phyloP scores from a whole-genome alignment of 2,113 vertebrate genomes.

The Heterocephalus glaber region DNA sequence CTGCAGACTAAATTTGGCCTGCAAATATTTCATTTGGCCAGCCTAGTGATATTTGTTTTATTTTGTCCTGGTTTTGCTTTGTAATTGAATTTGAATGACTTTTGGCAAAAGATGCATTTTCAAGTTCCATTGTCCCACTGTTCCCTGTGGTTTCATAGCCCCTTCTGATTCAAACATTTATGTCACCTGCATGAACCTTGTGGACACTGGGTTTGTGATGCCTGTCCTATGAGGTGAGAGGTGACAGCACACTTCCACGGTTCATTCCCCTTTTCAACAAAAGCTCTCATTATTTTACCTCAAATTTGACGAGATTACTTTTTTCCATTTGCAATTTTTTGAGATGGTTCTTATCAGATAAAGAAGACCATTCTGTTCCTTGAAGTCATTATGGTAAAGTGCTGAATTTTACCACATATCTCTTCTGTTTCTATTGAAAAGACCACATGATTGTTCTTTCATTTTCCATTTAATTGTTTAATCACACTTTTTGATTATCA shows the following conservation, averaged over 20 bases:
- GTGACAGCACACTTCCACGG: background rate
- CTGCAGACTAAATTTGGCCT: slow-evolving; percentile 52
- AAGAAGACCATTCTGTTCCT: background rate
- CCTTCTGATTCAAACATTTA: background rate
- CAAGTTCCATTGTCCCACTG: background rate
- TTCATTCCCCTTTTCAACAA: background rate
- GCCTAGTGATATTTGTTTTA: slow-evolving; percentile 55
- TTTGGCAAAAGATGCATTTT: slow-evolving; percentile 39
- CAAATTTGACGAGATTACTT: slow-evolving; percentile 5
- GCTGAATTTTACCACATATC: background rate
- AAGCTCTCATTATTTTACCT: background rate
- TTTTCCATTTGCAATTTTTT: slow-evolving; percentile 23
- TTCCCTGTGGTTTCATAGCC: background rate
- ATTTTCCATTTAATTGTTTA: background rate
- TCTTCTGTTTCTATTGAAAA: background rate
- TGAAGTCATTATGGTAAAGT: background rate
- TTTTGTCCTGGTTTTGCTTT: slow-evolving; percentile 54
- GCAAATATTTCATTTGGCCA: slow-evolving; percentile 69
- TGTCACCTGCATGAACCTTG: background rate
- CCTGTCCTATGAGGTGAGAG: background rate
- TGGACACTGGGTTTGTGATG: background rate
- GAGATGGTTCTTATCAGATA: background rate
- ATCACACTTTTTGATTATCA: background rate
- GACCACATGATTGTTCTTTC: background rate
- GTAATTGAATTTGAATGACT: slow-evolving; percentile 55